phyloP scores from a whole-genome alignment of 2,797 vertebrate species.

The Mormyrops attenuatus region DNA sequence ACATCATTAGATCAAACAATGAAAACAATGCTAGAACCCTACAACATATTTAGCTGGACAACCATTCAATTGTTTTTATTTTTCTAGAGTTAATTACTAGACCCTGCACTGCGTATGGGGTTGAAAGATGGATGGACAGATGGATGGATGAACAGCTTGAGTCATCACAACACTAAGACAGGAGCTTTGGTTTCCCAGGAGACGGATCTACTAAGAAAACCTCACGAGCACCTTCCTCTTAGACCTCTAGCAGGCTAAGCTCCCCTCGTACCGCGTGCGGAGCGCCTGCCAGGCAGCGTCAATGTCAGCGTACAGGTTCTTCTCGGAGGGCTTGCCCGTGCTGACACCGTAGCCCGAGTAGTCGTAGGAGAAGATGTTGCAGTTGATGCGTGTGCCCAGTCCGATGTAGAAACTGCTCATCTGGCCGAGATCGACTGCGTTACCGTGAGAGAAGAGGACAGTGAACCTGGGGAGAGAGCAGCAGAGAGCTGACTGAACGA shows the following conservation, averaged over 20 bases:
- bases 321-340: slow-evolving; percentile 75
- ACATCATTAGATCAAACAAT: background rate
- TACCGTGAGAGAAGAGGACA: slow-evolving; percentile 78
- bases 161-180: background rate
- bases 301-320: slow-evolving; percentile 82
- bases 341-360: slow-evolving; percentile 80
- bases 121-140: background rate
- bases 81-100: background rate
- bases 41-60: background rate
- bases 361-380: slow-evolving; percentile 85
- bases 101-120: background rate
- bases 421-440: slow-evolving; percentile 82
- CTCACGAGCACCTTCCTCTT: background rate
- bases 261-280: slow-evolving; percentile 63
- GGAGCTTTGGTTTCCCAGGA: background rate
- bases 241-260: background rate
- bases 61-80: background rate
- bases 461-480: slow-evolving; percentile 63
- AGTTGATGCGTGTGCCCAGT: slow-evolving; percentile 77
- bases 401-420: slow-evolving; percentile 87
- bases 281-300: slow-evolving; percentile 86
- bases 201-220: background rate
- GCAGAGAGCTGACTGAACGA: background rate
- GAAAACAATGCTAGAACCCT: background rate
- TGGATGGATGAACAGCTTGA: background rate